Conservation (phyloP, 2,113 vertebrate species). For the Eurystomus gularis region DNA sequence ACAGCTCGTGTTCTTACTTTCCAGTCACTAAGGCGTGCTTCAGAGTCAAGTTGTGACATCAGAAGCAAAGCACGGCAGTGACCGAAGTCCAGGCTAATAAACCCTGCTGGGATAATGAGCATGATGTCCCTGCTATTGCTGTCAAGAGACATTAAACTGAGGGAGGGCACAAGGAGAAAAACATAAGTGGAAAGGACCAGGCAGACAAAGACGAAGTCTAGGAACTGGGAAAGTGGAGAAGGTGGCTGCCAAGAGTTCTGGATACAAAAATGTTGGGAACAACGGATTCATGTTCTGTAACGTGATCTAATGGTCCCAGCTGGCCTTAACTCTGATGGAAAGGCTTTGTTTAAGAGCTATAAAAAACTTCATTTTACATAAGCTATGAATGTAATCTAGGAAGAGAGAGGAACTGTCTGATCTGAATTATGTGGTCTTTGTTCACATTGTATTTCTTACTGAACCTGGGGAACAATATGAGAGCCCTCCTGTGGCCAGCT, state of each 20-base stretch:
- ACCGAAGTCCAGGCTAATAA: background rate
- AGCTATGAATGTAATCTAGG: background rate
- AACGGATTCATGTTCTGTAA: background rate
- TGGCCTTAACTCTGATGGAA: background rate
- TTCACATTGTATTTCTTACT: background rate
- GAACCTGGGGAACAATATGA: background rate
- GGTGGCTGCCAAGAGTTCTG: background rate
- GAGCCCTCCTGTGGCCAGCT: slow-evolving; percentile 14
- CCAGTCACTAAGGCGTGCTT: background rate
- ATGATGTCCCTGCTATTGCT: background rate
- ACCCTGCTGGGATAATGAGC: background rate
- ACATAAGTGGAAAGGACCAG: background rate
- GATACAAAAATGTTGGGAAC: background rate
- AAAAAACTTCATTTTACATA: background rate
- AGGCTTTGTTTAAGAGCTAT: background rate
- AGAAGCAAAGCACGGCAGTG: background rate
- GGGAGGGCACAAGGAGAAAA: background rate
- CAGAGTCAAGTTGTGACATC: background rate
- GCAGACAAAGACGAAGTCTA: background rate
- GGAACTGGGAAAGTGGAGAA: background rate
- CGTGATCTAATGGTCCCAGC: background rate
- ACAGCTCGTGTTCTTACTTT: background rate
- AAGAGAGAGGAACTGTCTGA: background rate
- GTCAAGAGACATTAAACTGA: background rate
- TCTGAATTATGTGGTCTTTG: background rate